A percentile compares a stretch with the other conserved stretches of the same genome.
These are phyloP conservation scores for Drosophila neonasuta DNA, from an alignment of 2,888 invertebrate species.

Conservation along the genomic window DNA sequence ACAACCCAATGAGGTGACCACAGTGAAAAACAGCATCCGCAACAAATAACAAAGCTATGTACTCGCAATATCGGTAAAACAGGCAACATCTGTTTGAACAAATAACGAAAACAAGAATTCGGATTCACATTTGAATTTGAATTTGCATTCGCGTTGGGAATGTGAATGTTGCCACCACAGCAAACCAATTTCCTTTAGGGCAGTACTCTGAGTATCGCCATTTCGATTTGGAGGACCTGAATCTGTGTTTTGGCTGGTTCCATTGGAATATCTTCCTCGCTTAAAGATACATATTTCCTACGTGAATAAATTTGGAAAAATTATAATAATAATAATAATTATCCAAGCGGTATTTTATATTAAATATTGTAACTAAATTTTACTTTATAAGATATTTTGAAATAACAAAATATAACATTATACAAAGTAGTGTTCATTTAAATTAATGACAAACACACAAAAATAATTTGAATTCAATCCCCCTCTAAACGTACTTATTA, in stretches of 20 bases:
- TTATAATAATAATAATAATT: too few species aligned
- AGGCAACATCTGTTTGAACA: slow-evolving; percentile 69
- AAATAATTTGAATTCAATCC: too few species aligned
- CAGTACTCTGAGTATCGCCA: slow-evolving; percentile 37
- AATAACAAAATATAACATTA: too few species aligned
- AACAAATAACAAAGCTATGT: slow-evolving; percentile 28
- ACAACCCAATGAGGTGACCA: slow-evolving; percentile 52
- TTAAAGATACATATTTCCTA: not conserved
- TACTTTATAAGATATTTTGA: too few species aligned
- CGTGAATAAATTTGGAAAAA: too few species aligned
- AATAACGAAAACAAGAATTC: slow-evolving; percentile 68
- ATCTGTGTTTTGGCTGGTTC: slow-evolving; percentile 14
- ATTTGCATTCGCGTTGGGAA: slow-evolving; percentile 5
- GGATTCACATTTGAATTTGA: slow-evolving; percentile 4
- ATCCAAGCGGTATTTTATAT: too few species aligned
- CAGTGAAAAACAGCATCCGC: slow-evolving; percentile 46
- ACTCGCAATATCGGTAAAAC: slow-evolving; percentile 47
- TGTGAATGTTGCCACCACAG: slow-evolving; percentile 31
- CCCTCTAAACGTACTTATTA: too few species aligned
- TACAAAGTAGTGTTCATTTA: too few species aligned
- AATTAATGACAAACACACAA: too few species aligned
- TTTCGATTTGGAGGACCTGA: slow-evolving; percentile 22
- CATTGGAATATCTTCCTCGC: slow-evolving; percentile 14
- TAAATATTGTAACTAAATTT: too few species aligned
- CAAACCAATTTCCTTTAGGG: slow-evolving; percentile 54